Evolutionary conservation across 2,113 vertebrate genomes (phyloP).

Genomic region (Cyanocitta stelleri): DNA sequence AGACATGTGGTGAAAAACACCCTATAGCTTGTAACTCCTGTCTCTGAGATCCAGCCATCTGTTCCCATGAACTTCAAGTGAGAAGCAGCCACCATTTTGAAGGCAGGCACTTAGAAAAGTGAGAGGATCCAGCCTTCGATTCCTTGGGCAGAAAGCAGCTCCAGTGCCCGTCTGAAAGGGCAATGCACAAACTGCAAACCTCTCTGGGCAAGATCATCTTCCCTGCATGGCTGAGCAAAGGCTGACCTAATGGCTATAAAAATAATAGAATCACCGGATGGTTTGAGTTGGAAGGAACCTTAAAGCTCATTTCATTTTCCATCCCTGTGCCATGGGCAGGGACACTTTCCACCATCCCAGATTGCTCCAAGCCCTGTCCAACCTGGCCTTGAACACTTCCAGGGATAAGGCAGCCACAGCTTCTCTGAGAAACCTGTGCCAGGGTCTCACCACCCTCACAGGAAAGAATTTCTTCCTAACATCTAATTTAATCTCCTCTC

Average conservation of each 20-base stretch:
- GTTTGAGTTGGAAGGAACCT: background rate
- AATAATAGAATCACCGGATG: background rate
- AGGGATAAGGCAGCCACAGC: background rate
- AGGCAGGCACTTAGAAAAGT: background rate
- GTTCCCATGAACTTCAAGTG: constrained; percentile 29
- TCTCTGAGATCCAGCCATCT: constrained; percentile 44
- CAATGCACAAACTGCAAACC: background rate
- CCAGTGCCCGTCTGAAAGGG: background rate
- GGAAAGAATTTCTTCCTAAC: background rate
- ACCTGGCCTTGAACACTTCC: background rate
- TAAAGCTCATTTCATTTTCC: background rate
- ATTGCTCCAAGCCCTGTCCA: background rate
- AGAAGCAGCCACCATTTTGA: constrained; percentile 37
- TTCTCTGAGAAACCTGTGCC: background rate
- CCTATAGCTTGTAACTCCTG: constrained; percentile 27
- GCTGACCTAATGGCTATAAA: background rate
- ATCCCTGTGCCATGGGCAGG: background rate
- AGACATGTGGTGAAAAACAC: constrained; percentile 40
- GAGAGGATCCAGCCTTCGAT: background rate
- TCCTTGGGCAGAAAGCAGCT: background rate
- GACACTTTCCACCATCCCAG: background rate
- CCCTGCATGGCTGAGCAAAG: background rate
- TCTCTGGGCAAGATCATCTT: background rate
- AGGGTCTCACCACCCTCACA: background rate
- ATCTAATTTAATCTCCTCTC: background rate